A percentile compares a stretch with the other conserved stretches of the same genome.
Evolutionary conservation across 1,140 invertebrate species (phyloP).

Genomic region (Bactericera cockerelli): DNA sequence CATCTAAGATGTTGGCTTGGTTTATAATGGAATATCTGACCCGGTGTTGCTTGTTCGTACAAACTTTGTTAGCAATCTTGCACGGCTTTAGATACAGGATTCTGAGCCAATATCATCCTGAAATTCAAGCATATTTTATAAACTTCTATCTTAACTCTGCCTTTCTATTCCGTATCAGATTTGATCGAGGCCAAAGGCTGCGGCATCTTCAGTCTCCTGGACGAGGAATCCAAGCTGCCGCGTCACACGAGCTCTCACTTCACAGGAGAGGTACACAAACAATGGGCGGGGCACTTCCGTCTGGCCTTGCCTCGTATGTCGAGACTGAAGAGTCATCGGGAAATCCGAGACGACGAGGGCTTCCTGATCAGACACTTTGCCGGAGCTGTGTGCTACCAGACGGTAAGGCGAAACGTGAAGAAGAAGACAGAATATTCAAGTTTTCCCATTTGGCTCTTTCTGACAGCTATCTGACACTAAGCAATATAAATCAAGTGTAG

Average conservation of each 20-base stretch:
- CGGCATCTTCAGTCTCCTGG: slow-evolving; percentile 84
- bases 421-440: too few relatives aligned
- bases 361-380: slow-evolving; percentile 95
- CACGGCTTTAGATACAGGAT: too few relatives aligned
- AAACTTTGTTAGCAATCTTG: too few relatives aligned
- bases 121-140: neutral
- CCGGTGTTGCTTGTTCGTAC: too few relatives aligned
- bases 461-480: too few relatives aligned
- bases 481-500: too few relatives aligned
- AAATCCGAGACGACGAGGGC: slow-evolving; percentile 87
- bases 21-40: too few relatives aligned
- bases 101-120: too few relatives aligned
- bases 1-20: too few relatives aligned
- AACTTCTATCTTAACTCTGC: slow-evolving; percentile 13
- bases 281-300: slow-evolving; percentile 64
- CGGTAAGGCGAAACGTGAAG: slow-evolving; percentile 51
- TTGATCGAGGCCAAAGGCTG: slow-evolving; percentile 76
- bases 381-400: slow-evolving; percentile 94
- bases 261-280: slow-evolving; percentile 73
- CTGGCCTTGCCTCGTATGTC: slow-evolving; percentile 82
- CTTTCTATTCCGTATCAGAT: slow-evolving; percentile 49
- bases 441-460: too few relatives aligned
- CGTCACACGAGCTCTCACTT: slow-evolving; percentile 83
- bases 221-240: slow-evolving; percentile 93
- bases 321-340: slow-evolving; percentile 76